Conservation (phyloP, 1,140 invertebrate genomes). For the Pseudomyrmex sp. region DNA sequence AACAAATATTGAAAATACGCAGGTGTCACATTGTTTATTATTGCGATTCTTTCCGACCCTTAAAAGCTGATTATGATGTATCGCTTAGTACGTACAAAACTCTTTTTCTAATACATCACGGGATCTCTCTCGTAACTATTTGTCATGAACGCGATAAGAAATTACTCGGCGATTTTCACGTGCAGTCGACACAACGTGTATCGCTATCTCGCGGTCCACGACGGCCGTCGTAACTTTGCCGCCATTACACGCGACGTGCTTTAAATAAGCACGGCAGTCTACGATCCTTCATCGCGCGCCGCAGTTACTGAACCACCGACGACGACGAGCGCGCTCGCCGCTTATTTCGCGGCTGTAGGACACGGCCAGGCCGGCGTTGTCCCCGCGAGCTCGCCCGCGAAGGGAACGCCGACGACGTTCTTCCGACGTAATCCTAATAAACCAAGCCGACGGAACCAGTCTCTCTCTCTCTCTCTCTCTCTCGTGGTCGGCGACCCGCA, state of each 20-base stretch:
- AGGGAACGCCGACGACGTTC: background rate
- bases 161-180: constrained; percentile 48
- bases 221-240: constrained; percentile 30
- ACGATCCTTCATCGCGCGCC: constrained; percentile 35
- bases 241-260: constrained; percentile 42
- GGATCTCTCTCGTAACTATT: constrained; percentile 63
- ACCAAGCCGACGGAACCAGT: constrained; percentile 26
- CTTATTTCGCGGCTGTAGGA: background rate
- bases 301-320: constrained; percentile 24
- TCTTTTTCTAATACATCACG: background rate
- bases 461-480: background rate
- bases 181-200: constrained; percentile 26
- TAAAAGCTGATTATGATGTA: constrained; percentile 13
- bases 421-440: constrained; percentile 29
- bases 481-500: constrained; percentile 29
- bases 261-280: constrained; percentile 52
- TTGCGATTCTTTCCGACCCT: background rate
- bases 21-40: background rate
- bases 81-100: constrained; percentile 11
- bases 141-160: constrained; percentile 65
- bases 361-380: background rate
- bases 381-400: background rate
- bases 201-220: constrained; percentile 36
- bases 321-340: background rate
- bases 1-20: constrained; percentile 5